phyloP scores from a whole-genome alignment of 2,888 invertebrate genomes.

The Tetragonisca angustula region DNA sequence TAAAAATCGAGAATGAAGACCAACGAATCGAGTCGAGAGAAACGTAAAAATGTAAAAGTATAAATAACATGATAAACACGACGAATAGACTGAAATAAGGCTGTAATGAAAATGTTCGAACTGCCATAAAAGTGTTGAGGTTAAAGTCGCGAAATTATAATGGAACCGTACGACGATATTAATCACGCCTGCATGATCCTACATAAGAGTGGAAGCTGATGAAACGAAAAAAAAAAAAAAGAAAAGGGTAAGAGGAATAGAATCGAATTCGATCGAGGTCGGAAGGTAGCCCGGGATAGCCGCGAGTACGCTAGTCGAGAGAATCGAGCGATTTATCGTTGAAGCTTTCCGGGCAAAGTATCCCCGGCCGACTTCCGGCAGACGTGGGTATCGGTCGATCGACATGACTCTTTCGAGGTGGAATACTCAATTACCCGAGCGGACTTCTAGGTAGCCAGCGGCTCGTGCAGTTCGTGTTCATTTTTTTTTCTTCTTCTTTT shows the following conservation, averaged over 20 bases:
- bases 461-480: conserved; percentile 38
- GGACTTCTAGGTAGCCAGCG: conserved; percentile 46
- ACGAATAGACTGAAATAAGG: no score
- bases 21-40: no score
- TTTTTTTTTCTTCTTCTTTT: not conserved
- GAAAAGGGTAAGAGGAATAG: not conserved
- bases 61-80: no score
- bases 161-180: not conserved
- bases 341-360: conserved; percentile 79
- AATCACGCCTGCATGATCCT: not conserved
- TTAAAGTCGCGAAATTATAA: not conserved
- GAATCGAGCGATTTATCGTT: conserved; percentile 76
- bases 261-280: conserved; percentile 29
- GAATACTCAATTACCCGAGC: conserved; percentile 80
- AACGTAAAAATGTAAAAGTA: no score
- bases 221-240: not conserved
- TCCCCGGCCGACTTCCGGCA: conserved; percentile 80
- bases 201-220: not conserved
- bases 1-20: no score
- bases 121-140: not conserved
- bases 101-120: not conserved
- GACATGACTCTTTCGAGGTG: conserved; percentile 79
- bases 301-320: conserved; percentile 28
- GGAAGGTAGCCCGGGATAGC: conserved; percentile 13
- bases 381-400: conserved; percentile 79